These are phyloP conservation scores for Drosophila kepulauana DNA, from an alignment of 1,140 invertebrate genomes.

Conservation along the genomic window DNA sequence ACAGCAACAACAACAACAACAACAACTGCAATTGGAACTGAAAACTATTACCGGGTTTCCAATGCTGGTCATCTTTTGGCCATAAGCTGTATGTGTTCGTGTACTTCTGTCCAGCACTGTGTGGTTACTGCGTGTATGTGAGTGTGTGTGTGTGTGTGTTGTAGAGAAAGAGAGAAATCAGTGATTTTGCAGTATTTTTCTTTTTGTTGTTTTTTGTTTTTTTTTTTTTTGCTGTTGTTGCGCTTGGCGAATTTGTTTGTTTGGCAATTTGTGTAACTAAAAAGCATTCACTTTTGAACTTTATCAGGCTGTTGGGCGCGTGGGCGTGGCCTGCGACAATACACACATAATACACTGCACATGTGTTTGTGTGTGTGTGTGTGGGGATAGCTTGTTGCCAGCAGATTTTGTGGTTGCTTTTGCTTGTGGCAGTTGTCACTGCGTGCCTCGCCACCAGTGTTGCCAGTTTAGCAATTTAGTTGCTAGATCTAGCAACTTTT, in stretches of 20 bases:
- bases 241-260: constrained; percentile 67
- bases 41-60: constrained; percentile 15
- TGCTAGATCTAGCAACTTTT: too few relatives aligned
- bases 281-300: constrained; percentile 81
- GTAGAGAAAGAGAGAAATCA: not conserved
- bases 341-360: constrained; percentile 53
- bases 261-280: constrained; percentile 80
- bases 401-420: constrained; percentile 55
- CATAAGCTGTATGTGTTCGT: constrained; percentile 4
- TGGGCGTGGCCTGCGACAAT: constrained; percentile 47
- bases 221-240: constrained; percentile 21
- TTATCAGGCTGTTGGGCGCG: constrained; percentile 56
- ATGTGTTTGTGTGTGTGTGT: constrained; percentile 11
- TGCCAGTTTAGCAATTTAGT: too few relatives aligned
- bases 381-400: constrained; percentile 44
- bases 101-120: constrained; percentile 24
- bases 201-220: not conserved
- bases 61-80: constrained; percentile 20
- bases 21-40: not conserved
- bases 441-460: not conserved
- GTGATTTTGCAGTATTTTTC: constrained; percentile 1
- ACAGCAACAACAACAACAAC: not conserved
- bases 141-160: constrained; percentile 7
- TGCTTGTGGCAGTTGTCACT: constrained; percentile 46
- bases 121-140: constrained; percentile 24